Conservation (phyloP, 53 echinoderm and acorn worm genomes). For the Arbacia lixula region DNA sequence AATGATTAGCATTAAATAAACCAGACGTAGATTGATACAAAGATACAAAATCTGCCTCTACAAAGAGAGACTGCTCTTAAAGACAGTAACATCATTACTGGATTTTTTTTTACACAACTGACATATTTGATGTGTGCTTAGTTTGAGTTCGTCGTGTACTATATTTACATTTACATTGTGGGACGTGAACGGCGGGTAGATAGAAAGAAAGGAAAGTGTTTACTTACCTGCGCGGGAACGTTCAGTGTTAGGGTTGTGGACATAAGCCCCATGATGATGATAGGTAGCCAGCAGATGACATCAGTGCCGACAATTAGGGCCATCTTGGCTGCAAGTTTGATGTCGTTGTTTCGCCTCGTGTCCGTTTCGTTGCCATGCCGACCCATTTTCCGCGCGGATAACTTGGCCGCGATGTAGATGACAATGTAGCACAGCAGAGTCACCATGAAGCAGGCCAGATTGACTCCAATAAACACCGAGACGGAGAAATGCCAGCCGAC, state of each 20-base stretch:
- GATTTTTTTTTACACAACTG: not conserved
- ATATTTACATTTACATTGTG: not conserved
- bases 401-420: constrained; percentile 66
- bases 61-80: too few relatives aligned
- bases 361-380: not conserved
- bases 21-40: too few relatives aligned
- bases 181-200: not conserved
- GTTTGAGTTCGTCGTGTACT: too few relatives aligned
- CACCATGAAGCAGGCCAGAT: constrained; percentile 73
- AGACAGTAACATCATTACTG: too few relatives aligned
- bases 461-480: constrained; percentile 82
- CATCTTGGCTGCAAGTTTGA: constrained; percentile 96
- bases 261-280: constrained; percentile 83
- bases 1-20: too few relatives aligned
- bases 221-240: constrained; percentile 27
- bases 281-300: constrained; percentile 90
- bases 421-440: constrained; percentile 81
- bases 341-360: constrained; percentile 55
- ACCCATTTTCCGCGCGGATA: not conserved
- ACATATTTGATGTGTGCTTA: too few relatives aligned
- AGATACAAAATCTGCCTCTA: too few relatives aligned
- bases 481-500: constrained; percentile 94
- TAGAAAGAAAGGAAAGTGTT: too few relatives aligned
- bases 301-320: constrained; percentile 89
- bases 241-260: constrained; percentile 19